A percentile compares a stretch with the other conserved stretches of the same genome.
Conservation (phyloP, 92 coral and sea anemone genomes). For the Umimayanthus chanpuru region DNA sequence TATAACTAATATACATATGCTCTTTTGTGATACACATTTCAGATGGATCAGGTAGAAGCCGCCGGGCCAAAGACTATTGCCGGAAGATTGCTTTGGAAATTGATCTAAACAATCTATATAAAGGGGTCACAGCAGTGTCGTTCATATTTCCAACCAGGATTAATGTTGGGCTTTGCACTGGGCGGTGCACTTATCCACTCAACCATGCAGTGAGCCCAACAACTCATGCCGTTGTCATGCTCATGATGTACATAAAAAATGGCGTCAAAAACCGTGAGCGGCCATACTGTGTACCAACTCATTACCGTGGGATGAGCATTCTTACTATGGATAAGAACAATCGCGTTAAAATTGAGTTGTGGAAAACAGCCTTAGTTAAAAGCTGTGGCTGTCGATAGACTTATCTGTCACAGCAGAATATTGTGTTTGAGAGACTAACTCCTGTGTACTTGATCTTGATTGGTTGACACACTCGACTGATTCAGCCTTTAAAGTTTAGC, state of each 20-base stretch:
- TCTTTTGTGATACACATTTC: background rate
- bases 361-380: constrained; percentile 6
- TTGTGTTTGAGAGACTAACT: too few species aligned
- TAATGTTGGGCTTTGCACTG: background rate
- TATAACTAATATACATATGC: too few species aligned
- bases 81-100: background rate
- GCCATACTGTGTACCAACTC: constrained; percentile 9
- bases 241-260: background rate
- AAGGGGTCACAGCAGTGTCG: background rate
- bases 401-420: too few species aligned
- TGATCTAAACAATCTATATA: background rate
- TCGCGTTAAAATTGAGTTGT: background rate
- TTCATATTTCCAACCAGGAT: background rate
- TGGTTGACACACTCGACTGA: too few species aligned
- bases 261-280: background rate
- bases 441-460: too few species aligned
- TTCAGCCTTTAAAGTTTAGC: too few species aligned
- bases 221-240: background rate
- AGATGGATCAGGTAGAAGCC: constrained; percentile 24
- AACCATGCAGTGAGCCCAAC: constrained; percentile 3
- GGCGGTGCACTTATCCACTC: constrained; percentile 21
- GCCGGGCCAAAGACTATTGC: background rate
- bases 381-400: constrained; percentile 26
- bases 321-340: background rate
- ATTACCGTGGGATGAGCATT: background rate